Evolutionary conservation across 1,140 invertebrate genomes (phyloP).

Genomic region (Thrips palmi): DNA sequence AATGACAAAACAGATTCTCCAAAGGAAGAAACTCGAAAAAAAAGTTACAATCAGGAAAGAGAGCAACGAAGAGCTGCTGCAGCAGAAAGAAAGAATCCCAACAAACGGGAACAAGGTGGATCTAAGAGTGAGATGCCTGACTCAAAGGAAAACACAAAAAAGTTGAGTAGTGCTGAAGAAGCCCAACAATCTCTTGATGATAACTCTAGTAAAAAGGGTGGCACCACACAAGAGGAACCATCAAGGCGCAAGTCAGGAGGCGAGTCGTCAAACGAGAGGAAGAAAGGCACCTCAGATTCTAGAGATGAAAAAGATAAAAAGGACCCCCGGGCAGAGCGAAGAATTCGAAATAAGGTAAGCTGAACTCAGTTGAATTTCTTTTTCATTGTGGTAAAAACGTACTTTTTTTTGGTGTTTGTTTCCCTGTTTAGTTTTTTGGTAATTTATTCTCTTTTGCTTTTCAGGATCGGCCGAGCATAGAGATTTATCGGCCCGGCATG

Average conservation of each 20-base stretch:
- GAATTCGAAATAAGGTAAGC: constrained; percentile 44
- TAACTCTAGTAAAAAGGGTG: too few species aligned
- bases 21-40: neutral
- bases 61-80: constrained; percentile 22
- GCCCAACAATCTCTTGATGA: too few species aligned
- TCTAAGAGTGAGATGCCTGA: too few species aligned
- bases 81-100: too few species aligned
- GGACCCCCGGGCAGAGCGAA: constrained; percentile 36
- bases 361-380: constrained; percentile 3
- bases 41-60: constrained; percentile 19
- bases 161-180: too few species aligned
- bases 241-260: too few species aligned
- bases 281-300: constrained; percentile 23
- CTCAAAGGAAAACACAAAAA: too few species aligned
- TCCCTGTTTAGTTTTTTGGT: too few species aligned
- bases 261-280: constrained; percentile 20
- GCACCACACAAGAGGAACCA: too few species aligned
- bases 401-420: too few species aligned
- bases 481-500: constrained; percentile 56
- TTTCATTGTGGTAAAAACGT: neutral
- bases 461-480: constrained; percentile 48
- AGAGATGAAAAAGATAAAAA: constrained; percentile 27
- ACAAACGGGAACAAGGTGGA: too few species aligned
- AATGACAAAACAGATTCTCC: neutral
- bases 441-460: constrained; percentile 16